Conservation (phyloP, 2,888 invertebrate species). For the Terebella lapidaria region DNA sequence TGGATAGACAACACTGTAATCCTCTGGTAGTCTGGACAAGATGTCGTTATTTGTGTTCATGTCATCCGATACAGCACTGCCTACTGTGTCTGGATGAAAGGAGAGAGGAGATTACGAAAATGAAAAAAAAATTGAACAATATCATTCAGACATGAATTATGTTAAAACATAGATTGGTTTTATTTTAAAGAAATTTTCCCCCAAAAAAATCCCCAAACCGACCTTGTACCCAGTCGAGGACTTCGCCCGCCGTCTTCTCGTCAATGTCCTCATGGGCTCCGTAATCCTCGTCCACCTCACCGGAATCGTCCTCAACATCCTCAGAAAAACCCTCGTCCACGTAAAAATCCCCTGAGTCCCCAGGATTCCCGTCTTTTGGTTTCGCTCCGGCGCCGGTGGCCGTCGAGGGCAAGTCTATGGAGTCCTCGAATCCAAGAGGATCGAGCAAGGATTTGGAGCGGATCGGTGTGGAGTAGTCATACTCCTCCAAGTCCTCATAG, state of each 20-base stretch:
- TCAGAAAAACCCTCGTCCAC: background rate
- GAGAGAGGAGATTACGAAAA: too few relatives aligned
- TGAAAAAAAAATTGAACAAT: too few relatives aligned
- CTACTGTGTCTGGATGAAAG: background rate
- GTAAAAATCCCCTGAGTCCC: too few relatives aligned
- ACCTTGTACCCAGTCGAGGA: background rate
- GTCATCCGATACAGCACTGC: background rate
- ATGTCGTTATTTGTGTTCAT: slow-evolving; percentile 18
- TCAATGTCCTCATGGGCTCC: too few relatives aligned
- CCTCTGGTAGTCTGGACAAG: slow-evolving; percentile 43
- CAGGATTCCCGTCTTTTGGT: too few relatives aligned
- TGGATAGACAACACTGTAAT: slow-evolving; percentile 53
- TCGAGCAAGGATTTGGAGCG: background rate
- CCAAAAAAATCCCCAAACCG: too few relatives aligned
- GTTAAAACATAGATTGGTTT: too few relatives aligned
- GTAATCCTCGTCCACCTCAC: background rate
- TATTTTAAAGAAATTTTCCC: background rate
- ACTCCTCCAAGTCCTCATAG: background rate
- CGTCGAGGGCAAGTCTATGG: too few relatives aligned
- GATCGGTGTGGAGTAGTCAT: too few relatives aligned
- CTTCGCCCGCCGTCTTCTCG: background rate
- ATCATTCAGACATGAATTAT: too few relatives aligned
- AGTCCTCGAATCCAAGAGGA: background rate
- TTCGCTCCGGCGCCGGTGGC: too few relatives aligned
- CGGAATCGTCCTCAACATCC: background rate